Evolutionary conservation across 2,113 vertebrate genomes (phyloP), one percentile per base, ranked within the genome.

Genomic region (Hydrochoerus hydrochaeris): DNA sequence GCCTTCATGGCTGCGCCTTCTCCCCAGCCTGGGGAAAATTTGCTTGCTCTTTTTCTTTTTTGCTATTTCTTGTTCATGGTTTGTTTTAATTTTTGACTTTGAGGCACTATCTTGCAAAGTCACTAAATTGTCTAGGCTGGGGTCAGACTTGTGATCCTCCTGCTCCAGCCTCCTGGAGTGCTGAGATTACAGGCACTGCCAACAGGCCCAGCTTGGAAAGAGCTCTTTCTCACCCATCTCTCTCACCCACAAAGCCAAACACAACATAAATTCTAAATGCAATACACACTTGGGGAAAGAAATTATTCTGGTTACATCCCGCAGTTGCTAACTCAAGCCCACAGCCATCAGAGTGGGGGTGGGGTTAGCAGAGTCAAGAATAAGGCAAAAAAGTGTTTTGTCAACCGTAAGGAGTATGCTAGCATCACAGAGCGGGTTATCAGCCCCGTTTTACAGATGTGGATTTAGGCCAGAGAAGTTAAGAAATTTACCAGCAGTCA

Each of bases 401-500:
- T 82, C 73, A 67, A 41, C 60, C 44, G 3, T 9, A 57, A 73
- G 94, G 75, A 77, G 22, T 49, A 73, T 35, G 35, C 62, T 80
- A 58, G 58, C 20, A 46, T 75, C 73, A 60, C 63, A 95, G 28
- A 73, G 71, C 30, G 7, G 54, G 16, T 24, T n/a, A 35, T 46
- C 5, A 63, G 13, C n/a, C 19, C 19, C 49, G 38, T 77, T 95
- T 35, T 83, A 82, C 30, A 52, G 24, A 86, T 10, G n/a, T 78
- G 75, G 52, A 81, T 71, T 32, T 54, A 88, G 90, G 49, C 69
- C 41, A 85, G 90, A 81, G 83, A 88, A 32, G n/a, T 85, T 82
- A 91, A 88, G 52, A 95, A 62, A 60, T n/a, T 35, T 67, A 38
- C 8, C 81, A 54, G 84, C 54, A 38, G 65, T 28, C 58, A 85